phyloP scores from a whole-genome alignment of 2,797 vertebrate genomes.

The Prunella strophiata region DNA sequence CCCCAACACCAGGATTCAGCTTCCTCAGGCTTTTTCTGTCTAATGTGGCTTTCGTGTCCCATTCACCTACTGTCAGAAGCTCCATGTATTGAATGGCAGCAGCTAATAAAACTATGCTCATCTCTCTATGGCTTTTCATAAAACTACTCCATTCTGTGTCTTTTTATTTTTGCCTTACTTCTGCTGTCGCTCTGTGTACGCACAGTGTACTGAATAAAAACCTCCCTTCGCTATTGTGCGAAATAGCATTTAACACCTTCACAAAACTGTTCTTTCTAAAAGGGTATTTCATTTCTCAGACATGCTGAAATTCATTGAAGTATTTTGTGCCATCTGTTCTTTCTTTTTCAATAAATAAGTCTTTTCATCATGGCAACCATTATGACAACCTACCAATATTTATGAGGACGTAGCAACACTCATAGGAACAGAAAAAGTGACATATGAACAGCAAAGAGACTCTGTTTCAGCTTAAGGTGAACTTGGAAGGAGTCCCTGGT shows the following conservation, averaged over 20 bases:
- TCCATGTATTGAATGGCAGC: background rate
- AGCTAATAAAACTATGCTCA: background rate
- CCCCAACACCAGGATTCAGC: background rate
- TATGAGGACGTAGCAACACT: background rate
- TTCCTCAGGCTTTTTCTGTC: background rate
- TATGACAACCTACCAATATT: conserved; percentile 15
- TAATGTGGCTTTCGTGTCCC: background rate
- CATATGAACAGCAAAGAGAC: background rate
- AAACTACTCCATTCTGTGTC: background rate
- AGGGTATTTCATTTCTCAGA: conserved; percentile 1
- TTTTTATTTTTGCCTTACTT: background rate
- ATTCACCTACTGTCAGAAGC: background rate
- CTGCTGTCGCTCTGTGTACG: background rate
- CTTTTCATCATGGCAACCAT: background rate
- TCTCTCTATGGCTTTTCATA: background rate
- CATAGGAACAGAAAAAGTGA: background rate
- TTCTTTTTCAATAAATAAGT: conserved; percentile 5
- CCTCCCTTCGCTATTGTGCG: background rate
- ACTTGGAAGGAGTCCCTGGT: background rate
- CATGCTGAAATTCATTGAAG: background rate
- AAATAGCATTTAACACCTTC: background rate
- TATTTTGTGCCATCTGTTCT: conserved; percentile 13
- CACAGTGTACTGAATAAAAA: background rate
- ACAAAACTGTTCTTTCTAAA: background rate
- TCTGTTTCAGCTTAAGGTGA: background rate